Evolutionary conservation across 2,113 vertebrate genomes (phyloP), one percentile per base, ranked within the genome.

Genomic region (Copsychus sechellarum): DNA sequence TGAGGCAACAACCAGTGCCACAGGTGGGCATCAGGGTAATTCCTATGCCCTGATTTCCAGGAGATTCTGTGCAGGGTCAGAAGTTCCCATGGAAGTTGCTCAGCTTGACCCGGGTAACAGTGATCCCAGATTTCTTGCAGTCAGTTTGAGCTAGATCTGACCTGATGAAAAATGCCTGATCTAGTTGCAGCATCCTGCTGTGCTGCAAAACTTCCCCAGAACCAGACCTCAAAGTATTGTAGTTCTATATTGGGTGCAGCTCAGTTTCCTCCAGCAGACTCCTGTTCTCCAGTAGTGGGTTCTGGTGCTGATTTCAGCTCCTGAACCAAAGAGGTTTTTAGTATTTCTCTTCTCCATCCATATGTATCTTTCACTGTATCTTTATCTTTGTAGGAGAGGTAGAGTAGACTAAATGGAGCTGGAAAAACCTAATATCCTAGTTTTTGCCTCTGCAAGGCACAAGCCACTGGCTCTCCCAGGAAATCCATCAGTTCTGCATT

Each of bases 121-220:
- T 34, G 43, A 47, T 61, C 31, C 28, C 5, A 24, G 22, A 40
- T 43, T 70, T 78, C 65, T 45, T 5, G 2, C 43, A 47, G 47
- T 25, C 42, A 9, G 12, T 13, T 61, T 74, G 78, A 79, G 61
- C 34, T 48, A 33, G 45, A n/a, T 33, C 31, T 54, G 18, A 18
- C 57, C 33, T 58, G 26, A 29, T 0, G 0, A 69, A 80, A 92
- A 71, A 43, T 0, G 0, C 36, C 70, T 12, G 7, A 4, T 64
- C 40, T 67, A 2, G 4, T 48, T 84, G 73, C 3, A 3, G 29
- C 70, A 61, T 31, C 54, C 31, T 7, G 5, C 57, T n/a, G 36
- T 40, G 64, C 65, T 78, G 50, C 33, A 48, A 60, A 54, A 53
- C 20, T 57, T 76, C 36, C 65, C 34, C 66, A 67, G 61, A 86